phyloP scores from a whole-genome alignment of 2,888 invertebrate genomes.

The Stenodema calcarata region DNA sequence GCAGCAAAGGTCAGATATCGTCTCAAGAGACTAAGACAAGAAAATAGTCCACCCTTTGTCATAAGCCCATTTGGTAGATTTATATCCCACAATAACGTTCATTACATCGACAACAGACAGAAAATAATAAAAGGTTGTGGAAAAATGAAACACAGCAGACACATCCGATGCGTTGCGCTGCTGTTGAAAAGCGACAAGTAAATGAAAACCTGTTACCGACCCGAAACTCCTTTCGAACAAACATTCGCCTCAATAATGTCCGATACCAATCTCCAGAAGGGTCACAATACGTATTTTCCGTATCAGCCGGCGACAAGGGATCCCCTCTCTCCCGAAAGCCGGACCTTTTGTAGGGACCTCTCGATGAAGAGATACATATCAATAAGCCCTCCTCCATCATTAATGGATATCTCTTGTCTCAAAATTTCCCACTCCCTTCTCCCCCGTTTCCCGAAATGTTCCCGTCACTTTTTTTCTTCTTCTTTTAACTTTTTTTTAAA shows the following conservation, averaged over 20 bases:
- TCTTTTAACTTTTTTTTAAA: too few species aligned
- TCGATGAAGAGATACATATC: slow-evolving; percentile 29
- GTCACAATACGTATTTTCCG: not conserved
- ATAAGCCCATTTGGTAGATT: too few species aligned
- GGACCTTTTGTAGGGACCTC: not conserved
- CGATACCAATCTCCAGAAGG: not conserved
- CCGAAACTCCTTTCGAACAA: not conserved
- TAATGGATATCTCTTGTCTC: slow-evolving; percentile 49
- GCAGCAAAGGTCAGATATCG: too few species aligned
- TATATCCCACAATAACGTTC: too few species aligned
- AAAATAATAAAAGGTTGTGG: too few species aligned
- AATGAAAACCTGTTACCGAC: not conserved
- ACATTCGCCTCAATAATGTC: not conserved
- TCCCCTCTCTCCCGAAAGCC: not conserved
- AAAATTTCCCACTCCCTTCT: not conserved
- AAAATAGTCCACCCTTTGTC: too few species aligned
- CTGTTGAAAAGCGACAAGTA: too few species aligned
- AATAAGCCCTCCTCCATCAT: slow-evolving; percentile 36
- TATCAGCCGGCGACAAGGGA: not conserved
- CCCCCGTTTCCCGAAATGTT: not conserved
- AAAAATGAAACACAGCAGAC: too few species aligned
- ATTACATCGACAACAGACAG: too few species aligned
- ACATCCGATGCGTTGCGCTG: too few species aligned
- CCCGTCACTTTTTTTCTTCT: not conserved
- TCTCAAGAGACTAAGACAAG: too few species aligned